Percentiles rank a stretch among this genome's conserved stretches.
These are phyloP conservation scores for Paramuricea clavata DNA, from an alignment of 92 coral and sea anemone genomes.

Conservation along the genomic window DNA sequence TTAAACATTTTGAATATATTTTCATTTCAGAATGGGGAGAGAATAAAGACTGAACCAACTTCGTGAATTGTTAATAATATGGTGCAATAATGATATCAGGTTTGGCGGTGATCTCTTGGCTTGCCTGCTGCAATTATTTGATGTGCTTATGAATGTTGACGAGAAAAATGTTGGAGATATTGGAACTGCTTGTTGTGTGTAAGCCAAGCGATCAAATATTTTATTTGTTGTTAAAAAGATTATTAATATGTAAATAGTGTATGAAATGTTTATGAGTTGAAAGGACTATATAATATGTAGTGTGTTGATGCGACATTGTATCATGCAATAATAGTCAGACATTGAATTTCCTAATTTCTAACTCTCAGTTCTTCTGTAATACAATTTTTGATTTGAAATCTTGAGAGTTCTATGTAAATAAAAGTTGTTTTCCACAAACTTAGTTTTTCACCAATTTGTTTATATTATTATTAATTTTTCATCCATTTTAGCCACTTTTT, in stretches of 20 bases:
- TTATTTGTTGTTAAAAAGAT: constrained; percentile 39
- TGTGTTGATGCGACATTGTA: neutral
- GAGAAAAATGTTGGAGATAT: neutral
- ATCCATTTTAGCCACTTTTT: too few relatives aligned
- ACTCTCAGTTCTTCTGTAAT: neutral
- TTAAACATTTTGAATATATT: neutral
- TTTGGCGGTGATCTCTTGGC: neutral
- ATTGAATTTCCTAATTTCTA: neutral
- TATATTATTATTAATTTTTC: too few relatives aligned
- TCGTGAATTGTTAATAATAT: neutral
- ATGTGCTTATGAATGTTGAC: neutral
- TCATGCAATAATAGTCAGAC: neutral
- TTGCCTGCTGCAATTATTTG: constrained; percentile 20
- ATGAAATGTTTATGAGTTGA: constrained; percentile 23
- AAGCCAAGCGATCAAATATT: constrained; percentile 36
- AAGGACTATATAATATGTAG: constrained; percentile 7
- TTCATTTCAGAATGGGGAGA: constrained; percentile 8
- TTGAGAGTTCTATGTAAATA: constrained; percentile 15
- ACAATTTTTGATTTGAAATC: constrained; percentile 1
- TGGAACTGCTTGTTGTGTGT: constrained; percentile 20
- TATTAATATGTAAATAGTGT: constrained; percentile 49
- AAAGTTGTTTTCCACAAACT: neutral
- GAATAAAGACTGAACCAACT: constrained; percentile 11
- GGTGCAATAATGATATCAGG: neutral
- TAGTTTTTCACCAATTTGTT: too few relatives aligned